Conservation (phyloP, 2,113 vertebrate species). For the Colistium nudipinnis region DNA sequence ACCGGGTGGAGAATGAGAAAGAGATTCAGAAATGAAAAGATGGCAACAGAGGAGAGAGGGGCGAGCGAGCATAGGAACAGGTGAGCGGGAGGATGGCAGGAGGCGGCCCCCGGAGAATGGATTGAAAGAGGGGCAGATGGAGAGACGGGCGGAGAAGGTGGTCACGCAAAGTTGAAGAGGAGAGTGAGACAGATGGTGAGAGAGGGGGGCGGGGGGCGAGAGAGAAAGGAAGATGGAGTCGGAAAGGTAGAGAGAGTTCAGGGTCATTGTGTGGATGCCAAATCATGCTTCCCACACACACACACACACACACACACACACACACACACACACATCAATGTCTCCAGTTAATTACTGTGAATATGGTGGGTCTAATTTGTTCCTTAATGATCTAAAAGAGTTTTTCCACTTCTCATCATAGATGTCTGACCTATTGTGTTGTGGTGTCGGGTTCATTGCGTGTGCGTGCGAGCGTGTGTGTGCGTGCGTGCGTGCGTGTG, state of each 20-base stretch:
- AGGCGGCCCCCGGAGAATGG: slow-evolving; percentile 3
- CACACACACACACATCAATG: too few relatives aligned
- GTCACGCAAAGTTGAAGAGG: not conserved
- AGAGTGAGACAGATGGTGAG: slow-evolving; percentile 6
- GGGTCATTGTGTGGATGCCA: not conserved
- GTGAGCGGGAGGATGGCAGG: slow-evolving; percentile 8
- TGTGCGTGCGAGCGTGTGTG: too few relatives aligned
- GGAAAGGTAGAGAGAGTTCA: not conserved
- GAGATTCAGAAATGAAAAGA: not conserved
- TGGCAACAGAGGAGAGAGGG: not conserved
- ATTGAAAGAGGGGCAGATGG: slow-evolving; percentile 11
- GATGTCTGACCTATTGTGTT: not conserved
- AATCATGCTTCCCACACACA: not conserved
- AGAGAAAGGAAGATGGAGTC: not conserved
- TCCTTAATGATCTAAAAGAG: too few relatives aligned
- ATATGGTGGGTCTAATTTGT: too few relatives aligned
- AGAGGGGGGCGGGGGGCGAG: slow-evolving; percentile 2
- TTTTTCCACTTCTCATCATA: not conserved
- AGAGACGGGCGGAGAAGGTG: not conserved
- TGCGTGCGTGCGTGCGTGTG: too few relatives aligned
- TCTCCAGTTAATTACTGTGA: too few relatives aligned
- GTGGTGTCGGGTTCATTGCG: too few relatives aligned
- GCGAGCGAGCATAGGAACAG: not conserved
- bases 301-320: too few relatives aligned
- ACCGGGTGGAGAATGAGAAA: slow-evolving; percentile 8